Conservation (phyloP, 2,113 vertebrate genomes). For the Procapra przewalskii region DNA sequence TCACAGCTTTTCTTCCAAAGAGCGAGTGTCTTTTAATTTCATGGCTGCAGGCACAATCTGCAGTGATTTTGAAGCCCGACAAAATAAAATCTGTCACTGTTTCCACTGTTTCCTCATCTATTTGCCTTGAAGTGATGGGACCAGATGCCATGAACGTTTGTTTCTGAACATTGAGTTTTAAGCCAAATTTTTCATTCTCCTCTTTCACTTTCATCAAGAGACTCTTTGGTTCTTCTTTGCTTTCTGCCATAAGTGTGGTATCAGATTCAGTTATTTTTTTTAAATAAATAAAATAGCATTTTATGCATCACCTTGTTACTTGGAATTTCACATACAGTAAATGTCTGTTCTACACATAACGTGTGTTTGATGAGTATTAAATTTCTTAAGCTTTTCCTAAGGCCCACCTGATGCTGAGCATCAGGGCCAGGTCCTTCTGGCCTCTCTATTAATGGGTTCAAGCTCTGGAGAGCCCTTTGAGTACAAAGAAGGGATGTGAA, state of each 20-base stretch:
- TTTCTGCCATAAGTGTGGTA: not conserved
- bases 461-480: not conserved
- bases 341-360: rapidly evolving
- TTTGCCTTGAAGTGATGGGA: not conserved
- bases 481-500: not conserved
- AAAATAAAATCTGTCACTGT: not conserved
- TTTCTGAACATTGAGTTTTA: not conserved
- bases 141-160: not conserved
- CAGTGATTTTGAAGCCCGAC: not conserved
- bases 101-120: not conserved
- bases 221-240: not conserved
- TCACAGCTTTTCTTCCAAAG: not conserved
- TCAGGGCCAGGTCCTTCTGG: not conserved
- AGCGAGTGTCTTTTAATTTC: not conserved
- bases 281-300: not conserved
- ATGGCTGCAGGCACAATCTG: not conserved
- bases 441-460: not conserved
- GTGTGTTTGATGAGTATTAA: not conserved
- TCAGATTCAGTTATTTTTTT: not conserved
- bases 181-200: not conserved
- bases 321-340: not conserved
- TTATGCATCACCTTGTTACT: not conserved
- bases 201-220: not conserved
- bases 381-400: not conserved
- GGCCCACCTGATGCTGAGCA: not conserved